Evolutionary conservation across 2,113 vertebrate genomes (phyloP).

Genomic region (Cygnus buccinator): DNA sequence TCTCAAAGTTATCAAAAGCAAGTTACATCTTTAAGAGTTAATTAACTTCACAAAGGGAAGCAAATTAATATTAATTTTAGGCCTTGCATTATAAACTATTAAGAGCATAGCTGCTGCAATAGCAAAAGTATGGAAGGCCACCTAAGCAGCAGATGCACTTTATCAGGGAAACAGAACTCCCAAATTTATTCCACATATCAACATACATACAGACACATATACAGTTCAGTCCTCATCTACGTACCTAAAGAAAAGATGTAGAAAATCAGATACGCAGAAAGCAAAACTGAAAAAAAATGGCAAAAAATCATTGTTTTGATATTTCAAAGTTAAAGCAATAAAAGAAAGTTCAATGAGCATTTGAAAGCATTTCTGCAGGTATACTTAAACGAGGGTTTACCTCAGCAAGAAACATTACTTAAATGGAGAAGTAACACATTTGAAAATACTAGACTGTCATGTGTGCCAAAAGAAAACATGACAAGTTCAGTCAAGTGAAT

Average conservation of each 20-base stretch:
- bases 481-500: background rate
- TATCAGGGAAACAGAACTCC: background rate
- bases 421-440: background rate
- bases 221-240: background rate
- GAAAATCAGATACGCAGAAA: background rate
- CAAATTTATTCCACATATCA: background rate
- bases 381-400: background rate
- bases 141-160: background rate
- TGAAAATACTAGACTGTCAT: background rate
- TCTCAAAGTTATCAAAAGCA: background rate
- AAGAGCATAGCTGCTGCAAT: background rate
- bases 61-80: background rate
- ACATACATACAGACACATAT: background rate
- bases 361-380: background rate
- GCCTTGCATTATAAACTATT: background rate
- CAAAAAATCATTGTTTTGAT: background rate
- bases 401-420: background rate
- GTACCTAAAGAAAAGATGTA: background rate
- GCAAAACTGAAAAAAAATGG: background rate
- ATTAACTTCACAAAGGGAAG: background rate
- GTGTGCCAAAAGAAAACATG: background rate
- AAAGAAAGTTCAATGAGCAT: background rate
- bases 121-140: background rate
- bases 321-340: background rate
- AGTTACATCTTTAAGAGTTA: background rate